Percentiles rank a stretch among this genome's conserved stretches.
Evolutionary conservation across 2,888 invertebrate genomes (phyloP).

Genomic region (Marasmarcha lunaedactyla): DNA sequence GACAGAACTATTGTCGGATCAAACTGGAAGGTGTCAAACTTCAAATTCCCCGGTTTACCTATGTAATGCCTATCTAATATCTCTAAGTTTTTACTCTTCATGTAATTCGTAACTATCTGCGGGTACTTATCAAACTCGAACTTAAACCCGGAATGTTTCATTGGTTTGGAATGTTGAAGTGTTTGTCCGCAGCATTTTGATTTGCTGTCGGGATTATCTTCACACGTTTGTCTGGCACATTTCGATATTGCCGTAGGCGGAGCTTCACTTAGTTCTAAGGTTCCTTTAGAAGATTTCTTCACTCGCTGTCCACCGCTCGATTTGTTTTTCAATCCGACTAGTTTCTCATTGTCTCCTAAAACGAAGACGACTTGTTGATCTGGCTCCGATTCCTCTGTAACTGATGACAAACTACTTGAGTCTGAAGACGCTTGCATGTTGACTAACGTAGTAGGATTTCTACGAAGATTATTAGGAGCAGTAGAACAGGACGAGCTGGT

Average conservation of each 20-base stretch:
- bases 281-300: conserved; percentile 47
- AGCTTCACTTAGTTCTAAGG: conserved; percentile 19
- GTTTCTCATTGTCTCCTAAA: conserved; percentile 77
- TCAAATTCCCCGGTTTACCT: conserved; percentile 66
- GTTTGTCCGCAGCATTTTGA: conserved; percentile 60
- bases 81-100: conserved; percentile 80
- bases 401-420: conserved; percentile 43
- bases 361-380: conserved; percentile 75
- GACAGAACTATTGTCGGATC: conserved; percentile 57
- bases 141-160: conserved; percentile 78
- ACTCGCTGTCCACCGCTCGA: conserved; percentile 48
- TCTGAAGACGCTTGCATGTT: conserved; percentile 37
- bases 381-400: conserved; percentile 33
- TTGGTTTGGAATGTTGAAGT: conserved; percentile 70
- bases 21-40: conserved; percentile 63
- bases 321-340: conserved; percentile 74
- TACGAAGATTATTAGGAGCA: neutral
- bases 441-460: conserved; percentile 40
- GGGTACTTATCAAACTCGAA: conserved; percentile 81
- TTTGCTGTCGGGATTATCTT: conserved; percentile 35
- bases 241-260: conserved; percentile 21
- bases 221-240: conserved; percentile 22
- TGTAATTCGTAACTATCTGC: conserved; percentile 79
- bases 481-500: neutral
- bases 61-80: conserved; percentile 71